Percentiles rank a stretch among this genome's conserved stretches.
These are phyloP conservation scores for Sylvietta virens DNA, from an alignment of 2,113 vertebrate species.

Conservation along the genomic window DNA sequence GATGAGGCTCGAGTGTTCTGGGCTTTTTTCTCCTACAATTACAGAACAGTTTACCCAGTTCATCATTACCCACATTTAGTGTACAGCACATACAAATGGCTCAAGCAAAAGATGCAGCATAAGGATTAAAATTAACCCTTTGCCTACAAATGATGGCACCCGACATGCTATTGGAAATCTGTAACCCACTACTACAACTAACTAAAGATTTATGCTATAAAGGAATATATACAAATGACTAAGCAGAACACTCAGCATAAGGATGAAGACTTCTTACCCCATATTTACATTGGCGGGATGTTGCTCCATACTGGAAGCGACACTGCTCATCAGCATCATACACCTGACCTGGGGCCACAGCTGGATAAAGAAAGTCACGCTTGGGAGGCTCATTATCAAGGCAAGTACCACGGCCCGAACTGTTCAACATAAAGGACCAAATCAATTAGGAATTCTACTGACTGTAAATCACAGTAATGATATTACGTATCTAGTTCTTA, in stretches of 20 bases:
- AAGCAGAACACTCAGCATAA: slow-evolving; percentile 64
- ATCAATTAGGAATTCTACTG: slow-evolving; percentile 72
- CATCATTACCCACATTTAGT: slow-evolving; percentile 9
- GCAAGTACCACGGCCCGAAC: slow-evolving; percentile 99
- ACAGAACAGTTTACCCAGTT: background rate
- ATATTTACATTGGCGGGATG: slow-evolving; percentile 98
- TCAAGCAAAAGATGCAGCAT: slow-evolving; percentile 59
- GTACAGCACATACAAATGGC: slow-evolving; percentile 28
- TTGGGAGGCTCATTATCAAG: slow-evolving; percentile 99
- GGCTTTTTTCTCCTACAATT: background rate
- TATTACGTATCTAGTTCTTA: slow-evolving; percentile 59
- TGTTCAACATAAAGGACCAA: slow-evolving; percentile 93
- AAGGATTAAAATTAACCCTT: slow-evolving; percentile 16
- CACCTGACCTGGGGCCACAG: slow-evolving; percentile 97
- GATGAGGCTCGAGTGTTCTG: background rate
- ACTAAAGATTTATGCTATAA: slow-evolving; percentile 18
- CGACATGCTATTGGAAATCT: background rate
- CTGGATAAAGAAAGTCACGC: slow-evolving; percentile 99
- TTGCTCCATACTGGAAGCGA: slow-evolving; percentile 96
- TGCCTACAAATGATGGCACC: background rate
- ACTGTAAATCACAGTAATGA: slow-evolving; percentile 64
- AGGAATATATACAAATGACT: slow-evolving; percentile 45
- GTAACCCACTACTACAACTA: background rate
- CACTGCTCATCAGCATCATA: slow-evolving; percentile 98
- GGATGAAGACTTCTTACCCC: slow-evolving; percentile 93